Percentiles rank a stretch among this genome's conserved stretches.
phyloP scores from a whole-genome alignment of 2,888 invertebrate species.

The Caenorhabditis imperialis region DNA sequence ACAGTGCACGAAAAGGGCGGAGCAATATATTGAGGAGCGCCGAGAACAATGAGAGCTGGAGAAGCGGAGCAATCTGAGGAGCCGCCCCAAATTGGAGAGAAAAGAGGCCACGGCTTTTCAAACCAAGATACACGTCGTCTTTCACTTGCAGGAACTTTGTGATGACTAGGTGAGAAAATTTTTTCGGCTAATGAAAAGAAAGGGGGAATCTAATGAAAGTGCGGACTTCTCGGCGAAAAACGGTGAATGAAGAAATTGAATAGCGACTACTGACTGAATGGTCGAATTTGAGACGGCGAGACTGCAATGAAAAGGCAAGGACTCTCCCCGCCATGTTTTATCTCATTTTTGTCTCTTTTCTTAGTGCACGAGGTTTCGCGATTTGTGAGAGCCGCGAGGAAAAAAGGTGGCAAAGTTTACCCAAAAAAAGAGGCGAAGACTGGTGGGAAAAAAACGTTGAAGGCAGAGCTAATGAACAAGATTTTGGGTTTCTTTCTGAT shows the following conservation, averaged over 20 bases:
- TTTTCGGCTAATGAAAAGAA: background rate
- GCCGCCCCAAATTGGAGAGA: constrained; percentile 48
- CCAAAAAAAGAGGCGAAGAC: constrained; percentile 15
- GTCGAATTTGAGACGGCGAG: constrained; percentile 34
- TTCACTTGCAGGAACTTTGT: constrained; percentile 35
- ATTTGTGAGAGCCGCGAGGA: constrained; percentile 1
- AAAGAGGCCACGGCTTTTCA: constrained; percentile 16
- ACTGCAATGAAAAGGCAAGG: constrained; percentile 12
- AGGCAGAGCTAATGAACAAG: constrained; percentile 36
- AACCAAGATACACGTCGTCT: constrained; percentile 21
- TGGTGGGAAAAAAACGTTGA: constrained; percentile 2
- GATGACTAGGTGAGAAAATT: too few species aligned
- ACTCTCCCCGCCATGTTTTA: constrained; percentile 38
- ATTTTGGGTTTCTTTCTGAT: background rate
- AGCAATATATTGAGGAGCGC: constrained; percentile 15
- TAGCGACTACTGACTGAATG: background rate
- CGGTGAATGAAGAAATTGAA: background rate
- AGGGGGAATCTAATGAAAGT: background rate
- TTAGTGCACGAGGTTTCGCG: constrained; percentile 20
- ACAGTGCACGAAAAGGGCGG: constrained; percentile 46
- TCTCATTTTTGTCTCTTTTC: constrained; percentile 37
- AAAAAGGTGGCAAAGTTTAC: constrained; percentile 25
- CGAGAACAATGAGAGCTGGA: constrained; percentile 37
- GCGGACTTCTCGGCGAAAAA: background rate
- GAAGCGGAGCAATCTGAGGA: constrained; percentile 46